Evolutionary conservation across 2,888 invertebrate species (phyloP).

Genomic region (Drepanosiphum platanoidis): DNA sequence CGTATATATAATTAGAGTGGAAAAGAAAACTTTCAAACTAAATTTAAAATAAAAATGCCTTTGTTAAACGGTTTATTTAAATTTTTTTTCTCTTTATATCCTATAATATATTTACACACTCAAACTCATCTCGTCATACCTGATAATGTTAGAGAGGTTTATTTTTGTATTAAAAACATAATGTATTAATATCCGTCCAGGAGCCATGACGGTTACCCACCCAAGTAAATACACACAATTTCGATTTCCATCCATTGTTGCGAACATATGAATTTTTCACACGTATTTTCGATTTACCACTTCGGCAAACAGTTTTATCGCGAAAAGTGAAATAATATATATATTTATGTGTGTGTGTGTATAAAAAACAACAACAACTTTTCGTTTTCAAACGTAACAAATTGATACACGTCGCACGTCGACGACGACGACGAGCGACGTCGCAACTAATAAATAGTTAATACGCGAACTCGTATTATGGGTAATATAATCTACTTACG

Average conservation of each 20-base stretch:
- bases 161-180: background rate
- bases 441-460: background rate
- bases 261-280: background rate
- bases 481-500: background rate
- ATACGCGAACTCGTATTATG: background rate
- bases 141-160: background rate
- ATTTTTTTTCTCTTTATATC: background rate
- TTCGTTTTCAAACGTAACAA: background rate
- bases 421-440: too few species aligned
- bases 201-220: background rate
- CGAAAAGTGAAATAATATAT: background rate
- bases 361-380: background rate
- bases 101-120: background rate
- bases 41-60: background rate
- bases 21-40: background rate
- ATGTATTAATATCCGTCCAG: background rate
- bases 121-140: background rate
- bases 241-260: background rate
- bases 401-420: background rate
- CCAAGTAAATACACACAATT: background rate
- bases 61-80: background rate
- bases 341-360: too few species aligned
- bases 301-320: background rate
- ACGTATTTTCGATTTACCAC: background rate
- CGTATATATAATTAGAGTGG: background rate